Percentiles rank a stretch among this genome's conserved stretches.
phyloP scores from a whole-genome alignment of 2,113 vertebrate species.

The Sinocyclocheilus maitianheensis region DNA sequence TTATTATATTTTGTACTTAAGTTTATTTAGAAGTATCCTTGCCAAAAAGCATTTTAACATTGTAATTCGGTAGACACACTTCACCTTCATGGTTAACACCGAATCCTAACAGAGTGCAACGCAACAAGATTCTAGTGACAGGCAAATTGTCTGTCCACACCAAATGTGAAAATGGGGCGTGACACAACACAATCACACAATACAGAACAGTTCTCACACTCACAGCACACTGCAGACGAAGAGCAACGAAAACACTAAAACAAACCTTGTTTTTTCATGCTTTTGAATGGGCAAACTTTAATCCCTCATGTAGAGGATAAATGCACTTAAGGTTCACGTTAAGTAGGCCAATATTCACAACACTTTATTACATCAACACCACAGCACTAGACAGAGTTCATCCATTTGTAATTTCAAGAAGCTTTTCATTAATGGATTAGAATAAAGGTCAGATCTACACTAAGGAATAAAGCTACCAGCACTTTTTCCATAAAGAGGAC shows the following conservation, averaged over 20 bases:
- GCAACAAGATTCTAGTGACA: slow-evolving; percentile 1
- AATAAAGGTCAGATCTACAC: slow-evolving; percentile 11
- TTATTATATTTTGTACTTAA: too few relatives aligned
- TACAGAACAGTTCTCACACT: background rate
- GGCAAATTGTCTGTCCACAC: slow-evolving; percentile 15
- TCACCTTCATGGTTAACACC: slow-evolving; percentile 1
- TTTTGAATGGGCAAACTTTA: background rate
- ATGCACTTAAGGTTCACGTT: background rate
- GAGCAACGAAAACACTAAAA: background rate
- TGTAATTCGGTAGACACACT: background rate
- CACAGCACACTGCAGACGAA: background rate
- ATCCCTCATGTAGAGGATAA: background rate
- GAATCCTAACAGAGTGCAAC: background rate
- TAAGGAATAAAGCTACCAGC: background rate
- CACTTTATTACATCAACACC: background rate
- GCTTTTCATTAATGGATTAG: background rate
- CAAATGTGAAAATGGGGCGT: background rate
- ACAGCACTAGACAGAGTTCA: background rate
- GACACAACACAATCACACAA: background rate
- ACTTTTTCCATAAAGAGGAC: background rate
- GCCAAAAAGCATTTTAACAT: background rate
- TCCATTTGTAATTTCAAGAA: slow-evolving; percentile 9
- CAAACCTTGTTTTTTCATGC: background rate
- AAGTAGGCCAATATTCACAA: background rate
- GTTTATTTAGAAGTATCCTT: background rate